Conservation (phyloP, 2,888 invertebrate species). For the Latrodectus hesperus region DNA sequence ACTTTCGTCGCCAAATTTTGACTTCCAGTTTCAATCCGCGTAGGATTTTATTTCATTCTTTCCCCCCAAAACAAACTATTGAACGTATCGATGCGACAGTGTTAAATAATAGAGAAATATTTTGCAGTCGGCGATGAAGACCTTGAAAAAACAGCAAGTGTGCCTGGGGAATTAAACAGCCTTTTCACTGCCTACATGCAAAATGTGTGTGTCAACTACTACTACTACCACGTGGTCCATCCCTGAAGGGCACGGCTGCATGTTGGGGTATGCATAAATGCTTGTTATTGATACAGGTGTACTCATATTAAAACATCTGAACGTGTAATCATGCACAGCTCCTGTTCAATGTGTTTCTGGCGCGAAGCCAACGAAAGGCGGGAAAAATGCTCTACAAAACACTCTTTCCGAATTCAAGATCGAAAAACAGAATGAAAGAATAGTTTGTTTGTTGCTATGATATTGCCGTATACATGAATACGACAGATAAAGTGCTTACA, state of each 20-base stretch:
- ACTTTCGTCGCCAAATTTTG: too few species aligned
- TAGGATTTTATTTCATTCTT: not conserved
- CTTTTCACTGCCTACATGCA: conserved; percentile 3
- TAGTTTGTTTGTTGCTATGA: too few species aligned
- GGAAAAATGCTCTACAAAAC: not conserved
- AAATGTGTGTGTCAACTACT: conserved; percentile 14
- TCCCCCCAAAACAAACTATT: not conserved
- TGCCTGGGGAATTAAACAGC: conserved; percentile 11
- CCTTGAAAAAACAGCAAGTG: conserved; percentile 4
- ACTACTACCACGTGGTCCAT: conserved; percentile 35
- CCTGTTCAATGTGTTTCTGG: conserved; percentile 20
- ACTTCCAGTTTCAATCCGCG: too few species aligned
- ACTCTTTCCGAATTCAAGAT: too few species aligned
- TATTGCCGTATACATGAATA: too few species aligned
- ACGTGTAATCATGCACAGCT: conserved; percentile 8
- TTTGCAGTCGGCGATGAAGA: not conserved
- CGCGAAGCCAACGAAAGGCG: conserved; percentile 4
- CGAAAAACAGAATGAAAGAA: too few species aligned
- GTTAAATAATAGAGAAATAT: not conserved
- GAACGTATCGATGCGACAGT: not conserved
- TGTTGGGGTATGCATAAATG: conserved; percentile 54
- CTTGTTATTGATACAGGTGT: conserved; percentile 65
- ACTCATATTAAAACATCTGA: not conserved
- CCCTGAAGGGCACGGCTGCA: conserved; percentile 43
- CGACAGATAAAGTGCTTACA: too few species aligned